phyloP scores from a whole-genome alignment of 2,888 invertebrate genomes.

The Calameuta pallipes region DNA sequence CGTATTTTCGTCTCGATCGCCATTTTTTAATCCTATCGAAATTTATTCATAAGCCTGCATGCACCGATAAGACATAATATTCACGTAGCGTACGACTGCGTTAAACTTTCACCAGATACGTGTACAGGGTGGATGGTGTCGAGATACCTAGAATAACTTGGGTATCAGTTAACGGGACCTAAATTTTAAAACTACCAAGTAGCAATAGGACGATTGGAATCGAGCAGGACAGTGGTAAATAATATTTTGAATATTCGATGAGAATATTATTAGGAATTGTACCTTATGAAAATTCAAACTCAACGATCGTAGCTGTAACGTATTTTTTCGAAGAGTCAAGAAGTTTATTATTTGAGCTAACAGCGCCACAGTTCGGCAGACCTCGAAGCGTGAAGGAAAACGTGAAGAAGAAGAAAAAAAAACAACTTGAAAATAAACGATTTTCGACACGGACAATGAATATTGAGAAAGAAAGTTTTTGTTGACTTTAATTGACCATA shows the following conservation, averaged over 20 bases:
- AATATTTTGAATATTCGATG: background rate
- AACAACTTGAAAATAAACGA: background rate
- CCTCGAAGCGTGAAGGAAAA: background rate
- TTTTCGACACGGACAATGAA: background rate
- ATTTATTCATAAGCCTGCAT: constrained; percentile 27
- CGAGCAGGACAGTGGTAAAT: background rate
- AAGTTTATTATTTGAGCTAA: no score
- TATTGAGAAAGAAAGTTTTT: background rate
- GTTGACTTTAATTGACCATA: background rate
- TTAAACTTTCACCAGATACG: constrained; percentile 39
- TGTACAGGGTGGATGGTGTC: background rate
- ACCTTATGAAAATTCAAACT: background rate
- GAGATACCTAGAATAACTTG: background rate
- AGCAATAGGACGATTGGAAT: background rate
- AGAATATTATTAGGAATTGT: background rate
- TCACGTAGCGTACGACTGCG: background rate
- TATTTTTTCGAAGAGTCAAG: background rate
- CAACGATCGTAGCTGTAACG: background rate
- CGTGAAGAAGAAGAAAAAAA: background rate
- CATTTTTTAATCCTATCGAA: constrained; percentile 4
- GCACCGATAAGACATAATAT: constrained; percentile 26
- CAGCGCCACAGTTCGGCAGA: background rate
- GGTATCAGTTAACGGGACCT: background rate
- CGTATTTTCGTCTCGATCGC: background rate
- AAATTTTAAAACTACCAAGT: background rate